These are phyloP conservation scores for Episyrphus balteatus DNA, from an alignment of 1,140 invertebrate genomes.

Conservation along the genomic window DNA sequence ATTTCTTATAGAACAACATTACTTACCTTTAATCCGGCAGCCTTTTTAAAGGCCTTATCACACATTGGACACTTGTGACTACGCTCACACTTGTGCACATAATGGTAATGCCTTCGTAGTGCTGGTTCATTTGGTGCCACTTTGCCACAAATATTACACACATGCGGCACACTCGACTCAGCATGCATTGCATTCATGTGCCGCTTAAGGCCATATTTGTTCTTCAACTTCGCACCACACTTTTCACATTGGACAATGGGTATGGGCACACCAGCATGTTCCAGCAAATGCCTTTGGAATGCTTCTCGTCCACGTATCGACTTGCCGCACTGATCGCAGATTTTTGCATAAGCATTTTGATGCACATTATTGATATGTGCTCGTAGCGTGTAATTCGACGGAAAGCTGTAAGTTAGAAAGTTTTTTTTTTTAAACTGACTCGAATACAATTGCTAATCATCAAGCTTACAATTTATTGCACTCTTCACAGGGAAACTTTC, in stretches of 20 bases:
- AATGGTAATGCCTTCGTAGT: too few relatives aligned
- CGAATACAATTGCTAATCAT: too few relatives aligned
- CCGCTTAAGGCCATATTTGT: constrained; percentile 21
- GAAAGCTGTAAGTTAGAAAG: constrained; percentile 9
- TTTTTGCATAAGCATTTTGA: constrained; percentile 23
- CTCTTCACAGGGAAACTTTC: constrained; percentile 13
- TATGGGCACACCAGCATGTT: constrained; percentile 15
- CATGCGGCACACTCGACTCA: neutral
- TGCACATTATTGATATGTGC: constrained; percentile 26
- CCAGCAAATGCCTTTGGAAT: constrained; percentile 23
- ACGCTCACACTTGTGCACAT: too few relatives aligned
- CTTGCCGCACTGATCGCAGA: constrained; percentile 32
- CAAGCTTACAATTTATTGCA: constrained; percentile 20
- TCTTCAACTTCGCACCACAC: constrained; percentile 23
- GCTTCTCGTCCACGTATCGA: constrained; percentile 17
- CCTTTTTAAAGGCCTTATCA: too few relatives aligned
- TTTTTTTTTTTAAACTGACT: neutral
- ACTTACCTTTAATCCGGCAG: too few relatives aligned
- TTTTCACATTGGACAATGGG: constrained; percentile 15
- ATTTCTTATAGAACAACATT: too few relatives aligned
- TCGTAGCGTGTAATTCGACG: constrained; percentile 22
- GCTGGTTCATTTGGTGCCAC: neutral
- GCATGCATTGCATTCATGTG: constrained; percentile 19
- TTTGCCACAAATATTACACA: constrained; percentile 1
- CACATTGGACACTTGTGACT: too few relatives aligned